Base-by-base conservation (phyloP, 1,140 invertebrate species). In the Uloborus diversus region DNA sequence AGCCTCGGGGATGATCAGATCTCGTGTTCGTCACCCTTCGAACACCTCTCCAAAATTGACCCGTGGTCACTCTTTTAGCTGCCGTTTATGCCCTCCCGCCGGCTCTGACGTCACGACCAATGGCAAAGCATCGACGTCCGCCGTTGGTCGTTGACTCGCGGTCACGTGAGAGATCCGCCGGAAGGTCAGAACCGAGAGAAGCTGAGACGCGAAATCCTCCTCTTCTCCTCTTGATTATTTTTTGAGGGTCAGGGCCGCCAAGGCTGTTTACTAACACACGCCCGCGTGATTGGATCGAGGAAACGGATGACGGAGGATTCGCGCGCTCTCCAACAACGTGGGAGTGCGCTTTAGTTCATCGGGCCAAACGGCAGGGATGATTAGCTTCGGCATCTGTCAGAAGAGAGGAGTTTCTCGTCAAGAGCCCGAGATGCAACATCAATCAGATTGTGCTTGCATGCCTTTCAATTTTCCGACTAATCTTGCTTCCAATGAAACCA, bases 1-100 rank as follows among this genome's bases (percentile, higher is more conserved):
- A 1, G 37, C 37, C 17, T 42, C 37, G 9, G 37, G 37, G 17
- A 42, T 42, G 37, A 9, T 17, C 17, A 13, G 37, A 42, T 42
- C 9, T 42, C 17, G 9, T 42, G 2, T 1, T 49, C 42, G 28
- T 28, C 11, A 17, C 20, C 64, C 28, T n/a, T 28, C 25, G 27
- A 51, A 30, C 25, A 28, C 64, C 14, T 68, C 64, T 49, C 37
- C 37, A 49, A 71, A 71, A 71, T 71, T 71, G 69, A 71, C 69
- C 69, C 69, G 69, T 71, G 69, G 69, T 71, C 69, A 71, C 53
- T 71, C 69, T 61, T 61, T 71, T 71, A 71, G 53, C 69, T 71
- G 56, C 20, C 53, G 69, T 71, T 71, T 71, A 61, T 59, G 53
- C 69, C 69, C 51, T 71, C 69, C 69, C 69, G 69, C 69, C 69